Base-by-base conservation (phyloP, 2,888 invertebrate species). In the Troglohyphantes excavatus region DNA sequence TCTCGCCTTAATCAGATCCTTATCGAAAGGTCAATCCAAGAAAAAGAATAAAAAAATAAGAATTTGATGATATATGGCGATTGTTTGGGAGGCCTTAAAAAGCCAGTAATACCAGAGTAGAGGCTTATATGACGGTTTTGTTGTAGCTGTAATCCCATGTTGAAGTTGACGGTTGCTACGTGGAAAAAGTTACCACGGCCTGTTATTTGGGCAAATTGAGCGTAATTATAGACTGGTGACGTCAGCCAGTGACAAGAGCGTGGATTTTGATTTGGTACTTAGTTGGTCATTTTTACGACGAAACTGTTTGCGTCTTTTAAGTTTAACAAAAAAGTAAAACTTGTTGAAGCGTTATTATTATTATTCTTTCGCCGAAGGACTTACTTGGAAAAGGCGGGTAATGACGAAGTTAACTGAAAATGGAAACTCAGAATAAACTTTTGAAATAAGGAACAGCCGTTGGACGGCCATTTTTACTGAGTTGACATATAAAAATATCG, bases 201-300 rank as follows among this genome's bases (percentile, higher is more conserved):
- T 75, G 59, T n/a, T 23, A 78, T 65, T 65, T 78, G 26, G 17
- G n/a, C n/a, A 78, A 78, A 78, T 78, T 65, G 39, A 21, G 21
- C 43, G 17, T 78, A 78, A 78, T 65, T n/a, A 78, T 26, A 78
- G 43, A 78, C 75, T 19, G 19, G 7, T 26, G 7, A 53, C 33
- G 39, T 11, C 39, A 46, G 46, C 13, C 46, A 23, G 19, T 46
- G 39, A 39, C 33, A 29, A 68, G 19, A 13, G 39, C 39, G 68
- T 21, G 72, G 43, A 53, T 53, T 39, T 53, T 53, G 53, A 53
- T 13, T 53, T n/a, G 53, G 53, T n/a, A n/a, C n/a, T 53, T 11
- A 17, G n/a, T n/a, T 53, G 13, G 53, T 1, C 53, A n/a, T n/a
- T 53, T 53, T 13, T 2, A 53, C 53, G 17, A 46, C 3, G 3